A percentile compares a stretch with the other conserved stretches of the same genome.
Evolutionary conservation across 1,140 invertebrate genomes (phyloP).

Genomic region (Anoplolepis gracilipes): DNA sequence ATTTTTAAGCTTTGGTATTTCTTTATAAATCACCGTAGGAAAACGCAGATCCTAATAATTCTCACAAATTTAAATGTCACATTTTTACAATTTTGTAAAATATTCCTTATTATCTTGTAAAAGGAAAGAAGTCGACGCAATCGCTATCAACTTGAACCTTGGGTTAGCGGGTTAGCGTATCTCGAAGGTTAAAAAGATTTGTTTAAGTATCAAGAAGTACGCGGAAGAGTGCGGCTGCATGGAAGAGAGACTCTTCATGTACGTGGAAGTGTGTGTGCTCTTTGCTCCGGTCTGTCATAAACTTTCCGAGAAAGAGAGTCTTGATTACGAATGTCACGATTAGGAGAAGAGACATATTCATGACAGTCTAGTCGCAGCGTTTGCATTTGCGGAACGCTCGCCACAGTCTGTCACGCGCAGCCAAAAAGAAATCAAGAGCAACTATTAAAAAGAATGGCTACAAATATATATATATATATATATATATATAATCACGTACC

Average conservation of each 20-base stretch:
- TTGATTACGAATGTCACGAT: slow-evolving; percentile 59
- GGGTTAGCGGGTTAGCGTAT: slow-evolving; percentile 25
- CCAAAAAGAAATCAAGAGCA: slow-evolving; percentile 1
- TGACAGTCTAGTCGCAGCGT: slow-evolving; percentile 35
- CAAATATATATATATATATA: too few relatives aligned
- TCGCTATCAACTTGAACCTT: slow-evolving; percentile 25
- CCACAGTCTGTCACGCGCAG: background rate
- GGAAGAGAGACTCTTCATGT: slow-evolving; percentile 57
- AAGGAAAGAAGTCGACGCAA: slow-evolving; percentile 20
- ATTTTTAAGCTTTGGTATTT: background rate
- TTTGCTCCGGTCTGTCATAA: slow-evolving; percentile 71
- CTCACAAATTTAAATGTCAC: background rate
- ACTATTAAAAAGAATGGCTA: background rate
- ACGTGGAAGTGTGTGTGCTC: slow-evolving; percentile 63
- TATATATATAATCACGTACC: slow-evolving; percentile 87
- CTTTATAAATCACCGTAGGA: background rate
- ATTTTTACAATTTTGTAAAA: background rate
- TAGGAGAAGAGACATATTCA: slow-evolving; percentile 50
- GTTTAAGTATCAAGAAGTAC: slow-evolving; percentile 72
- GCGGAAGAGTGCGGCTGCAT: slow-evolving; percentile 41
- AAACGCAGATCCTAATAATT: background rate
- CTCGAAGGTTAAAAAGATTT: slow-evolving; percentile 56
- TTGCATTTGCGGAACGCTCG: slow-evolving; percentile 38
- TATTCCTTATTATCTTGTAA: background rate
- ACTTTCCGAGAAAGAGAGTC: slow-evolving; percentile 63